Evolutionary conservation across 2,888 invertebrate genomes (phyloP).

Genomic region (Drosophila recens): DNA sequence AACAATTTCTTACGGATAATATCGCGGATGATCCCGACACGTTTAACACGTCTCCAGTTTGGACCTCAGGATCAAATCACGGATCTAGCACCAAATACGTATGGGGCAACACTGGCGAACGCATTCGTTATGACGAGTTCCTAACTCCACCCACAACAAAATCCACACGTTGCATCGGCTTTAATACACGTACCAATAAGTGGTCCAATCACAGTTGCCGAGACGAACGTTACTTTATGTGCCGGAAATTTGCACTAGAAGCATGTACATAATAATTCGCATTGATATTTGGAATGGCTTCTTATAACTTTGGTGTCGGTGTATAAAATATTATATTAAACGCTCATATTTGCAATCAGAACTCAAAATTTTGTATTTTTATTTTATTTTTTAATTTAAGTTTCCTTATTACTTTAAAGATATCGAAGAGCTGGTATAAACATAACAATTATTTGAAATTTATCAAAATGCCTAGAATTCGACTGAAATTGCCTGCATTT

Average conservation of each 20-base stretch:
- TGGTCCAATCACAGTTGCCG: constrained; percentile 4
- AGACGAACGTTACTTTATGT: constrained; percentile 1
- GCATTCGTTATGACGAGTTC: background rate
- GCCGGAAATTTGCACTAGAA: background rate
- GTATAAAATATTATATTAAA: constrained; percentile 15
- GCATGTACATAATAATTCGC: background rate
- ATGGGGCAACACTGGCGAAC: constrained; percentile 1
- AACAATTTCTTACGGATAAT: fast-evolving
- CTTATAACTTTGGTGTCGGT: background rate
- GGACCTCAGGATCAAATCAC: constrained; percentile 11
- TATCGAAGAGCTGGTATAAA: background rate
- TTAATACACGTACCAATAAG: background rate
- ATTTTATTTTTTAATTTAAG: background rate
- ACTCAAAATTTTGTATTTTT: background rate
- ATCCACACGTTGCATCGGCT: constrained; percentile 1
- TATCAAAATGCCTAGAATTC: too few species aligned
- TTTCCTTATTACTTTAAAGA: background rate
- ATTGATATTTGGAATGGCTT: background rate
- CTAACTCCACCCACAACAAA: background rate
- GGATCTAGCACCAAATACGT: background rate
- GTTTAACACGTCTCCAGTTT: background rate
- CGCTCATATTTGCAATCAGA: constrained; percentile 22
- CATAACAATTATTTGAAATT: too few species aligned
- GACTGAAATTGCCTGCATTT: too few species aligned
- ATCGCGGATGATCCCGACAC: background rate